These are phyloP conservation scores for Plutella xylostella DNA, from an alignment of 2,888 invertebrate genomes.

Conservation along the genomic window DNA sequence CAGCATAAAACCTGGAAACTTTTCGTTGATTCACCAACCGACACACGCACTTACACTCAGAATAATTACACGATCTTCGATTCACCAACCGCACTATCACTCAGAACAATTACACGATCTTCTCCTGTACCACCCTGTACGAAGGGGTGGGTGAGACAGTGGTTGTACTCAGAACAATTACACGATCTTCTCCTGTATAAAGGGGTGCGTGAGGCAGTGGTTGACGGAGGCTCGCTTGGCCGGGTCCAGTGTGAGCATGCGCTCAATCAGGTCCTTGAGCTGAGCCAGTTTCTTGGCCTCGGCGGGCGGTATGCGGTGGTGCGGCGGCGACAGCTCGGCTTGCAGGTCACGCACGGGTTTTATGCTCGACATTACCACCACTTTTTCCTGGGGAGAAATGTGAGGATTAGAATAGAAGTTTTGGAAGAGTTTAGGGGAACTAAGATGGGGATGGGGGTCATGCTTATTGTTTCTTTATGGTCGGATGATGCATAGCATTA, in stretches of 20 bases:
- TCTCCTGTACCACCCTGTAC: too few species aligned
- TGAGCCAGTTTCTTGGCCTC: constrained; percentile 93
- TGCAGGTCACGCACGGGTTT: constrained; percentile 88
- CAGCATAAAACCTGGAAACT: too few species aligned
- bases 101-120: too few species aligned
- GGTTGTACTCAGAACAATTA: too few species aligned
- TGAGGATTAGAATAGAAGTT: background rate
- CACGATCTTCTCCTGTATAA: constrained; percentile 97
- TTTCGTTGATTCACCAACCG: too few species aligned
- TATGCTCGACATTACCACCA: constrained; percentile 94
- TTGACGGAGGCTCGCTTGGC: constrained; percentile 93
- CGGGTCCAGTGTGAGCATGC: constrained; percentile 92
- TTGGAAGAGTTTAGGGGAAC: background rate
- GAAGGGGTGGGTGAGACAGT: too few species aligned
- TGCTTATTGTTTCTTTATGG: background rate
- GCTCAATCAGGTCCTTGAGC: constrained; percentile 91
- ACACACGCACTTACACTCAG: too few species aligned
- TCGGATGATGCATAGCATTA: too few species aligned
- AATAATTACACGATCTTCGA: too few species aligned
- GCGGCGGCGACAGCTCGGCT: constrained; percentile 85
- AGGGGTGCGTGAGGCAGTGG: constrained; percentile 93
- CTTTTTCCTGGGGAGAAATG: constrained; percentile 84
- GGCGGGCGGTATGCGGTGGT: constrained; percentile 87
- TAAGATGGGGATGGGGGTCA: background rate
- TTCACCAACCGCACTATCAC: too few species aligned